phyloP scores from a whole-genome alignment of 2,888 invertebrate genomes.

The Mellilla xanthometata region DNA sequence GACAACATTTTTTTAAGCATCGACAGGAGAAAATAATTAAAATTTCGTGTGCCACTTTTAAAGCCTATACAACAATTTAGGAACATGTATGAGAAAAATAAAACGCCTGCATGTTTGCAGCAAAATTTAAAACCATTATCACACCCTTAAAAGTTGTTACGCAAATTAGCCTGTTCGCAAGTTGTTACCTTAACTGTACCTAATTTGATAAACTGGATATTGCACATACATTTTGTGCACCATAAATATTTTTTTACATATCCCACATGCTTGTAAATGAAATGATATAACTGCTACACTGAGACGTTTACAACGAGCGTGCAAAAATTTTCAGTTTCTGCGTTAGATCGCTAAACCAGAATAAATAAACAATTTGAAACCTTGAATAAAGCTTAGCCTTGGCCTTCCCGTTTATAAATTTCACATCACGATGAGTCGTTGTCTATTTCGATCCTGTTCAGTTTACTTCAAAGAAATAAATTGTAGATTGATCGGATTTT shows the following conservation, averaged over 20 bases:
- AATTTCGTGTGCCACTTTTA: no score
- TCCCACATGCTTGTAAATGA: constrained; percentile 6
- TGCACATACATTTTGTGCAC: constrained; percentile 36
- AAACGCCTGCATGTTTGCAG: constrained; percentile 9
- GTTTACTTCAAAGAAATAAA: constrained; percentile 18
- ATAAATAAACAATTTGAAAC: constrained; percentile 34
- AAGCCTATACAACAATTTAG: no score
- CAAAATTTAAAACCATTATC: constrained; percentile 36
- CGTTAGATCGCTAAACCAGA: constrained; percentile 37
- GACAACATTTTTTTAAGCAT: no score
- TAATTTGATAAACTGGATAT: constrained; percentile 36
- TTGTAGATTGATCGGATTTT: constrained; percentile 15
- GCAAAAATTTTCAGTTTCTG: constrained; percentile 29
- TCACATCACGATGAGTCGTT: constrained; percentile 26
- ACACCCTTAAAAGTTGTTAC: constrained; percentile 26
- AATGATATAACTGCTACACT: constrained; percentile 6
- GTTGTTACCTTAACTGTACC: constrained; percentile 27
- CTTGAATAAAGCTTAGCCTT: constrained; percentile 41
- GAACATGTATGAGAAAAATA: background rate
- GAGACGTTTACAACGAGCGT: constrained; percentile 6
- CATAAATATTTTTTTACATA: constrained; percentile 26
- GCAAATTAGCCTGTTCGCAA: constrained; percentile 8
- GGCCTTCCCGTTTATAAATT: constrained; percentile 40
- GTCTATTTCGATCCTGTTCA: constrained; percentile 25
- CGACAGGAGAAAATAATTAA: no score